These are phyloP conservation scores for Eudasyphora cyanicolor DNA, from an alignment of 2,888 invertebrate species.

Conservation along the genomic window DNA sequence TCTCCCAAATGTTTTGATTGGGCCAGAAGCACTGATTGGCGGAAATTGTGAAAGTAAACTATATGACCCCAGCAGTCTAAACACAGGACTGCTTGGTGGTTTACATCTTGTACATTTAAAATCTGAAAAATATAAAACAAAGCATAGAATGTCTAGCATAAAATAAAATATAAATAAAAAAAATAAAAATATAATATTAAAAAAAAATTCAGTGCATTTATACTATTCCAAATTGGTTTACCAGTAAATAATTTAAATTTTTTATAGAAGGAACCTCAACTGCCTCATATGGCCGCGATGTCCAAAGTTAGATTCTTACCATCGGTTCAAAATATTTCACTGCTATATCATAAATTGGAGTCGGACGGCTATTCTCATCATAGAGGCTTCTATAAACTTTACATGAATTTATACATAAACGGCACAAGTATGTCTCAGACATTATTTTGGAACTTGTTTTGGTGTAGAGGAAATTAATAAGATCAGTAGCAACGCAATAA, in stretches of 20 bases:
- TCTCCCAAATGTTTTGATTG: neutral
- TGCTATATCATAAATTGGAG: slow-evolving; percentile 50
- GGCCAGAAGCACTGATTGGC: neutral
- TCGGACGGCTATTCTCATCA: slow-evolving; percentile 45
- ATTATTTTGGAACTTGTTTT: too few relatives aligned
- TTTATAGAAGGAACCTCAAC: neutral
- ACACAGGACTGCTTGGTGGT: neutral
- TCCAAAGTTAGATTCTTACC: too few relatives aligned
- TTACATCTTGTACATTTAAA: neutral
- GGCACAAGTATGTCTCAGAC: slow-evolving; percentile 15
- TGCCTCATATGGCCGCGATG: too few relatives aligned
- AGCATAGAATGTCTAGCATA: too few relatives aligned
- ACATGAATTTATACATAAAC: slow-evolving; percentile 4
- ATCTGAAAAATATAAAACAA: too few relatives aligned
- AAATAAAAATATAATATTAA: too few relatives aligned
- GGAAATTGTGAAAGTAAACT: neutral
- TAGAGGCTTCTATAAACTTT: slow-evolving; percentile 44
- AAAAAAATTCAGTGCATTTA: neutral
- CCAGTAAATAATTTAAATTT: neutral
- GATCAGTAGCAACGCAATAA: too few relatives aligned
- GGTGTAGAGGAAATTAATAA: too few relatives aligned
- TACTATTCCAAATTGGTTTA: neutral
- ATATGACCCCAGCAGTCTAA: neutral
- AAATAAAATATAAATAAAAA: too few relatives aligned
- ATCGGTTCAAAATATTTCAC: slow-evolving; percentile 61